Evolutionary conservation across 2,888 invertebrate genomes (phyloP), one percentile per base, ranked within the genome.

Genomic region (Xanthia togata): DNA sequence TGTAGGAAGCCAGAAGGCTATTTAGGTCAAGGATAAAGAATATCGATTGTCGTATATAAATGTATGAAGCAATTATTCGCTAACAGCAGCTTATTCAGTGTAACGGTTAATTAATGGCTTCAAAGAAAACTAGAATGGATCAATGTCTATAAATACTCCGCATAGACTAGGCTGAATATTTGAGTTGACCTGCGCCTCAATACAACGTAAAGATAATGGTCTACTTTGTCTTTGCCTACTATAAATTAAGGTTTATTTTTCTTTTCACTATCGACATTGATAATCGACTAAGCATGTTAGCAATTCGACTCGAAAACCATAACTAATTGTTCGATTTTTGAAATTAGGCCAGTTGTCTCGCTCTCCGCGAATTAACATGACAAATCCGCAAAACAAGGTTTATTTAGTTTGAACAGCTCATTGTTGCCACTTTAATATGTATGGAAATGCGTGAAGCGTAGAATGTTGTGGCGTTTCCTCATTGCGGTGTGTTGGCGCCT

Each of bases 371-470:
- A 91, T 92, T 91, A 90, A 76, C 89, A 90, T 88, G 81, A 87
- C 89, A 91, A 91, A 91, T 90, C 87, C 84, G 76, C 85, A 73
- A 79, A 88, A 89, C 86, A 71, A 84, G 86, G 86, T 89, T 89
- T 89, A 89, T 89, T 89, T 89, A 87, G 89, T 88, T 84, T 76
- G 70, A 82, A 83, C 75, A 86, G 84, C 87, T 89, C 89, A 89
- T 90, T 84, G 81, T 86, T 74, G 80, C 65, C 84, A 82, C 88
- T 91, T 91, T 91, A 91, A 91, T 90, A 91, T 92, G 89, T 90
- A 92, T 91, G 91, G 84, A 90, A 90, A 90, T 86, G 85, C 78
- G 85, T 84, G 72, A 67, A 82, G 76, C 78, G 81, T 73, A 67
- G 62, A 76, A 87, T 82, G 74, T 80, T 69, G 74, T 68, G 70